Conservation (phyloP, 2,797 vertebrate genomes). For the Selene dorsalis region DNA sequence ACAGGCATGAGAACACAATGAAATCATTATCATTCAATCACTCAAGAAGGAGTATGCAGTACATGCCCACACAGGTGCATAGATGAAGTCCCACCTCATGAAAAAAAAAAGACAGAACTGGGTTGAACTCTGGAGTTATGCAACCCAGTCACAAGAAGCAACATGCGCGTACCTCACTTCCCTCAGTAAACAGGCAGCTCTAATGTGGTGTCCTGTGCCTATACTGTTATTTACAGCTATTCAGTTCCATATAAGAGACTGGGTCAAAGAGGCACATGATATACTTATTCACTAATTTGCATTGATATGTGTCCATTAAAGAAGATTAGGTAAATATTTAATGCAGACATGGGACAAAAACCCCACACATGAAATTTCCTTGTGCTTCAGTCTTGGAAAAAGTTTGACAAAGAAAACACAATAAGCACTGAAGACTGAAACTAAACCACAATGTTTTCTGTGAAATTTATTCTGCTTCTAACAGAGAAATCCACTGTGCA, state of each 20-base stretch:
- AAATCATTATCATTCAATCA: background rate
- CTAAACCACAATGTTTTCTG: background rate
- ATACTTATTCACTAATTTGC: background rate
- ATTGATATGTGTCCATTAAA: background rate
- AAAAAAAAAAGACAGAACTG: background rate
- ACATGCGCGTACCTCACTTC: background rate
- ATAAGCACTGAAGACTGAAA: background rate
- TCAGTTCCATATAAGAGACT: background rate
- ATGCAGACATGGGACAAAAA: background rate
- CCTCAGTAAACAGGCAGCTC: slow-evolving; percentile 21
- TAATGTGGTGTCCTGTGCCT: background rate
- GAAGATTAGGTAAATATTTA: background rate
- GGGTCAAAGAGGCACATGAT: background rate
- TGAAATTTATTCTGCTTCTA: background rate
- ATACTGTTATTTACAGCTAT: slow-evolving; percentile 5
- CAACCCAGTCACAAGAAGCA: slow-evolving; percentile 32
- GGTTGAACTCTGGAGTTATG: slow-evolving; percentile 25
- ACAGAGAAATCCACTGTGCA: background rate
- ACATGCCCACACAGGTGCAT: slow-evolving; percentile 49
- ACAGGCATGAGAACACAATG: background rate
- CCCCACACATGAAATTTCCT: background rate
- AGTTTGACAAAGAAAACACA: background rate
- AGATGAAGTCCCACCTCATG: slow-evolving; percentile 21
- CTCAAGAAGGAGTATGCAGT: background rate
- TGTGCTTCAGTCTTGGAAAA: background rate